A percentile compares a stretch with the other conserved stretches of the same genome.
phyloP scores from a whole-genome alignment of 2,113 vertebrate species.

The Formicarius rufipectus region DNA sequence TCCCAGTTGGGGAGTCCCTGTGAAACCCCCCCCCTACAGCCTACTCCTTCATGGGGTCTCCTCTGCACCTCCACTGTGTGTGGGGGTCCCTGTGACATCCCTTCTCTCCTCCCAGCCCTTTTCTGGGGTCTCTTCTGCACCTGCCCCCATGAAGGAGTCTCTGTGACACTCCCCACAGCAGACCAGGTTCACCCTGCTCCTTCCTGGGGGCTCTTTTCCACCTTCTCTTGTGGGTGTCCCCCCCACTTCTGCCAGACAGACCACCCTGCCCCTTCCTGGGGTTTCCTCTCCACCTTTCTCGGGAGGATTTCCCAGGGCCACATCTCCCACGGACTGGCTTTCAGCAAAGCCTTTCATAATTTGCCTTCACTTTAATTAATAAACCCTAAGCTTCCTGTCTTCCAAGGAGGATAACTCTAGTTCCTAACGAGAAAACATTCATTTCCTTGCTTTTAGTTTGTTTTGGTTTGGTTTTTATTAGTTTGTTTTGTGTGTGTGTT shows the following conservation, averaged over 20 bases:
- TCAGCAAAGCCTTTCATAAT: not conserved
- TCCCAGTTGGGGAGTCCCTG: fast-evolving
- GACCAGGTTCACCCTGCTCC: too few relatives aligned
- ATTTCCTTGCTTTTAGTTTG: not conserved
- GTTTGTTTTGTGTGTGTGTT: fast-evolving
- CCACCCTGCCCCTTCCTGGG: not conserved
- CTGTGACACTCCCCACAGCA: too few relatives aligned
- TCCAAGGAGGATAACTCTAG: not conserved
- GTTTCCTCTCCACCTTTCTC: not conserved
- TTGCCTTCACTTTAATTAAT: not conserved
- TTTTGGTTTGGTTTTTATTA: not conserved
- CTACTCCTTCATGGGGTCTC: not conserved
- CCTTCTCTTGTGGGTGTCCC: too few relatives aligned
- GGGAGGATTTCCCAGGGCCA: not conserved
- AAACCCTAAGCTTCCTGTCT: not conserved
- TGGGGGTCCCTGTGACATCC: not conserved
- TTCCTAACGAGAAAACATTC: not conserved
- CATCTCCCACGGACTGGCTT: not conserved
- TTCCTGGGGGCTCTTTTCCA: not conserved
- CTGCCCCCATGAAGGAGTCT: too few relatives aligned
- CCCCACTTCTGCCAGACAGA: not conserved
- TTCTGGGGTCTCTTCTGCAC: not conserved
- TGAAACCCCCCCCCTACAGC: fast-evolving
- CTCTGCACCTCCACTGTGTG: not conserved
- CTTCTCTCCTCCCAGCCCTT: too few relatives aligned